phyloP scores from a whole-genome alignment of 2,113 vertebrate species.

The Lipophrys pholis region DNA sequence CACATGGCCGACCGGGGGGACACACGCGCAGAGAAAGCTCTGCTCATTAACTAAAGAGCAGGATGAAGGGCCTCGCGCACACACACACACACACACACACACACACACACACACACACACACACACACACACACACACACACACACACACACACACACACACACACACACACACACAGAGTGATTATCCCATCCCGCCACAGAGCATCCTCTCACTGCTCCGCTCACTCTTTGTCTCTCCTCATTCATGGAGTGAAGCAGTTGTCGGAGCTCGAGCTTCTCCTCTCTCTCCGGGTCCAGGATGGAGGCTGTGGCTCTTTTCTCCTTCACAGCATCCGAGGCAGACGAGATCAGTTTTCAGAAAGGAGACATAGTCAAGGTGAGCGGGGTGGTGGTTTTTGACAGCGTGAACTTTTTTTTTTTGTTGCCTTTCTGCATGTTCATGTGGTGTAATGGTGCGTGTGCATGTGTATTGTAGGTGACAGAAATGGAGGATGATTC shows the following conservation, averaged over 20 bases:
- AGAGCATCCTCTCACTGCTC: constrained; percentile 14
- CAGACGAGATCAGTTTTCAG: constrained; percentile 90
- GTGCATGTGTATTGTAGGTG: constrained; percentile 82
- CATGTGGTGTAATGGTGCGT: constrained; percentile 11
- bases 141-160: constrained; percentile 24
- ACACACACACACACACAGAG: constrained; percentile 40
- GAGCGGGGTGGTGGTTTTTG: constrained; percentile 3
- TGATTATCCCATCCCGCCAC: constrained; percentile 45
- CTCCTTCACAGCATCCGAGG: constrained; percentile 87
- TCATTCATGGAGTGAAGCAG: constrained; percentile 52
- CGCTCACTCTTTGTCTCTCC: constrained; percentile 30
- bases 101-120: constrained; percentile 34
- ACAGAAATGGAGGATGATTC: constrained; percentile 96
- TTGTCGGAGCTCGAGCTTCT: neutral
- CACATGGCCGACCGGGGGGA: constrained; percentile 61
- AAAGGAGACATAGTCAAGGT: constrained; percentile 94
- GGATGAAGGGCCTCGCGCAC: constrained; percentile 30
- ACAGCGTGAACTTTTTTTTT: neutral
- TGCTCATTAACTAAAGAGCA: constrained; percentile 76
- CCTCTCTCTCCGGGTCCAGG: constrained; percentile 5
- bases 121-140: constrained; percentile 31
- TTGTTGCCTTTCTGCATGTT: constrained; percentile 2
- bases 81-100: constrained; percentile 26
- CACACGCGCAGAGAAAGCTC: constrained; percentile 40
- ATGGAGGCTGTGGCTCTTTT: constrained; percentile 95